Base-by-base conservation (phyloP, 2,113 vertebrate genomes). In the Channa maculata region DNA sequence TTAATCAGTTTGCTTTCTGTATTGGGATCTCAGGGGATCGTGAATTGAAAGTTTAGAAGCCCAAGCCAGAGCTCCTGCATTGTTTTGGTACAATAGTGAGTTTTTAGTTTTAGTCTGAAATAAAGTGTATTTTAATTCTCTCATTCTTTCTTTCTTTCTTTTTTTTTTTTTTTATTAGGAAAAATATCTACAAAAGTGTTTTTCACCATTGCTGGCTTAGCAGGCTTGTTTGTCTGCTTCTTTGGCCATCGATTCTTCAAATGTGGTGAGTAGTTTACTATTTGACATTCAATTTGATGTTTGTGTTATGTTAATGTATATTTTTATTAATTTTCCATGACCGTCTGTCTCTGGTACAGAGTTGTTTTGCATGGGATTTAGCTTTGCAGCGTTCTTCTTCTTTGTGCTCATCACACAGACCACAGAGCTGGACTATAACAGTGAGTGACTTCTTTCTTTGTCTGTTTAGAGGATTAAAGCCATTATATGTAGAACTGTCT, bases 181-280 rank as follows among this genome's bases (percentile, higher is more conserved):
- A 96, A 89, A 75, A 73, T 93, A 1, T 97, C 96, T 3, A 96
- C 96, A 14, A 98, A 96, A 89, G 51, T 98, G 2, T 96, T 99
- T 80, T 98, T 98, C 83, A 98, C 95, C 53, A 59, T 93, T 55
- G 58, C 92, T 54, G 96, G 95, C 52, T 11, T 97, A 75, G 94
- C 96, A 6, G 97, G 98, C 3, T 91, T 99, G 64, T 96, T 98
- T 37, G 75, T 95, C 68, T 99, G 97, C 83, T 98, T 97, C 89
- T 93, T 96, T 49, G 98, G 98, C 8, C 98, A 99, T 82, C 93
- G 96, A 49, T 98, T 96, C 91, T 98, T 98, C 91, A 98, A 99
- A 94, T 96, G 94, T 92, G 97, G 97, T 99, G 90, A 92, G 93
- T 75, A 33, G 41, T 49, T 38, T 55, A 6, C 24, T 24, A 24